A percentile compares a stretch with the other conserved stretches of the same genome.
phyloP scores from a whole-genome alignment of 2,113 vertebrate genomes.

The Eonycteris spelaea region DNA sequence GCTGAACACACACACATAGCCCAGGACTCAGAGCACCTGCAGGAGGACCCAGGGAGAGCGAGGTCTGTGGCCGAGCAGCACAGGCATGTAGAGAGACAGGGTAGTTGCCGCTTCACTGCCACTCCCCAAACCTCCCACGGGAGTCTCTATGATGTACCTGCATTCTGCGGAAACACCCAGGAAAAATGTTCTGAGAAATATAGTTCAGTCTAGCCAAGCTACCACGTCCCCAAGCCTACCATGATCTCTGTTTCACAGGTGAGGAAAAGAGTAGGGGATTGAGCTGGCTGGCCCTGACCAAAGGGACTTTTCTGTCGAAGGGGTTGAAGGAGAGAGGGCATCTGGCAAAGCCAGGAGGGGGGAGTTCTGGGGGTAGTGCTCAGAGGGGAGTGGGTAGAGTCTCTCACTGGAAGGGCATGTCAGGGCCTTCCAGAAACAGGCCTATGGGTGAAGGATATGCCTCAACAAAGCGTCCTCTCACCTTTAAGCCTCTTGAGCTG shows the following conservation, averaged over 20 bases:
- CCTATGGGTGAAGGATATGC: not conserved
- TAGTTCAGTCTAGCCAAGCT: not conserved
- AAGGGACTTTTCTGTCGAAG: not conserved
- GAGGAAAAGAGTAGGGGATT: not conserved
- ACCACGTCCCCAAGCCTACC: too few species aligned
- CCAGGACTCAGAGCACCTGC: not conserved
- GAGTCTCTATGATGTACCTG: not conserved
- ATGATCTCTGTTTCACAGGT: not conserved
- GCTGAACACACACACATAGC: not conserved
- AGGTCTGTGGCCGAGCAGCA: not conserved
- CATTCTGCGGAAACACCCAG: not conserved
- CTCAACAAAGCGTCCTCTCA: not conserved
- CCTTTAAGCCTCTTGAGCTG: not conserved
- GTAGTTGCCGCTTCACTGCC: not conserved
- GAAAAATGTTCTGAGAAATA: not conserved
- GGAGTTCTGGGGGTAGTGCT: not conserved
- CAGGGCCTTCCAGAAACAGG: not conserved
- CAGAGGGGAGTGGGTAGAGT: not conserved
- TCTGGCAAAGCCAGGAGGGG: not conserved
- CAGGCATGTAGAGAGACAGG: fast-evolving
- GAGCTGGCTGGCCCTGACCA: not conserved
- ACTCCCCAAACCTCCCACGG: not conserved
- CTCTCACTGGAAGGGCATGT: not conserved
- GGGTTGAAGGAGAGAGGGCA: not conserved
- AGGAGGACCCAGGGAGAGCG: not conserved